A percentile compares a stretch with the other conserved stretches of the same genome.
Evolutionary conservation across 2,888 invertebrate species (phyloP).

Genomic region (Epinotia demarniana): DNA sequence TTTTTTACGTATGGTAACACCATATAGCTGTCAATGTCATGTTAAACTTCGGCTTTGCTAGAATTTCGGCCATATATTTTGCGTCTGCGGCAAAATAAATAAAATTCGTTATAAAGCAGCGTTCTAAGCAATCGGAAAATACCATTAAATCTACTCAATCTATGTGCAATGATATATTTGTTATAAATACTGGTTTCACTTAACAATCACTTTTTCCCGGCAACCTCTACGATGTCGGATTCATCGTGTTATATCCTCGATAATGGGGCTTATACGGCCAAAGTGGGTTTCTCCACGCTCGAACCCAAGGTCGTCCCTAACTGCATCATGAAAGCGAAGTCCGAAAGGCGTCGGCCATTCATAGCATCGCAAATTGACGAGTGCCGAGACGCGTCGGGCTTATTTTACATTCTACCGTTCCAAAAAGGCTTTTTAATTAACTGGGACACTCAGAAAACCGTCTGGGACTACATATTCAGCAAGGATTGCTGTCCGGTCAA

Average conservation of each 20-base stretch:
- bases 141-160: neutral
- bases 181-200: neutral
- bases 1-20: conserved; percentile 13
- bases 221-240: conserved; percentile 69
- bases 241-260: conserved; percentile 89
- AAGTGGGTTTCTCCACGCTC: conserved; percentile 91
- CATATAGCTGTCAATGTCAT: conserved; percentile 18
- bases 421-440: conserved; percentile 98
- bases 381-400: conserved; percentile 96
- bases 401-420: conserved; percentile 97
- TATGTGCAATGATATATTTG: neutral
- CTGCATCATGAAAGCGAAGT: conserved; percentile 99
- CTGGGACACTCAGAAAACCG: conserved; percentile 97
- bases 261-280: conserved; percentile 94
- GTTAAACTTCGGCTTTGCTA: neutral
- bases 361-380: conserved; percentile 97
- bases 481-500: conserved; percentile 92
- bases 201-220: conserved; percentile 48
- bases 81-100: neutral
- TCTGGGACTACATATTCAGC: conserved; percentile 98
- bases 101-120: neutral
- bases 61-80: neutral
- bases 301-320: conserved; percentile 94
- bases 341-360: conserved; percentile 96
- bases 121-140: neutral